Evolutionary conservation across 2,113 vertebrate genomes (phyloP).

Genomic region (Carollia perspicillata): DNA sequence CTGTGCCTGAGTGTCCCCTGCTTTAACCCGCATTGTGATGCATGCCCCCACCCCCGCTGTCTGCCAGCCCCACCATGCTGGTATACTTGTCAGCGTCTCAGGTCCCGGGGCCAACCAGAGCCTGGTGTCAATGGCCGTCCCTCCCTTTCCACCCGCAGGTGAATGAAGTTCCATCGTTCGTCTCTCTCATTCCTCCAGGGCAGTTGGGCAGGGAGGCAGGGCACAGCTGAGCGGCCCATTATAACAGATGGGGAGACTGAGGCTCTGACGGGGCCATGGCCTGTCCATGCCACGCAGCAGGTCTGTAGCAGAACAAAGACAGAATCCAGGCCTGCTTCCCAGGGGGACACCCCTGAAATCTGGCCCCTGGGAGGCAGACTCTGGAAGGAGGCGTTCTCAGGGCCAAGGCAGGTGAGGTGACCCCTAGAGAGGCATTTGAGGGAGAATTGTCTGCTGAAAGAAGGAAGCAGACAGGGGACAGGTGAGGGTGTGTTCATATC

Average conservation of each 20-base stretch:
- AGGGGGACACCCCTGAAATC: not conserved
- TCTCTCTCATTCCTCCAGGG: not conserved
- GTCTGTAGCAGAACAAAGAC: not conserved
- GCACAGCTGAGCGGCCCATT: fast-evolving
- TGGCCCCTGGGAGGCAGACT: not conserved
- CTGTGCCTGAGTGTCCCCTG: not conserved
- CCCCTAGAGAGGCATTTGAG: not conserved
- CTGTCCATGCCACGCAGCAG: not conserved
- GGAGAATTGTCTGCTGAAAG: not conserved
- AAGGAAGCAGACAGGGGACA: not conserved
- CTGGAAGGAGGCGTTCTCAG: not conserved
- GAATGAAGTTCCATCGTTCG: not conserved
- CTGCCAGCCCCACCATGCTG: not conserved
- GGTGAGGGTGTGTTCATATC: not conserved
- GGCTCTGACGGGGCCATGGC: not conserved
- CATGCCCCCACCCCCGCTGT: not conserved
- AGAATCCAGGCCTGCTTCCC: not conserved
- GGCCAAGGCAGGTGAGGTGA: not conserved
- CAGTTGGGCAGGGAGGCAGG: not conserved
- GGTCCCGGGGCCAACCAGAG: not conserved
- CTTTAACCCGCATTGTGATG: not conserved
- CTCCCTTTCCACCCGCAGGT: not conserved
- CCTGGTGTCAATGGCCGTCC: not conserved
- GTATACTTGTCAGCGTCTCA: not conserved
- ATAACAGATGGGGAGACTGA: not conserved